These are phyloP conservation scores for Apodemus sylvaticus DNA, from an alignment of 2,113 vertebrate species.

Conservation along the genomic window DNA sequence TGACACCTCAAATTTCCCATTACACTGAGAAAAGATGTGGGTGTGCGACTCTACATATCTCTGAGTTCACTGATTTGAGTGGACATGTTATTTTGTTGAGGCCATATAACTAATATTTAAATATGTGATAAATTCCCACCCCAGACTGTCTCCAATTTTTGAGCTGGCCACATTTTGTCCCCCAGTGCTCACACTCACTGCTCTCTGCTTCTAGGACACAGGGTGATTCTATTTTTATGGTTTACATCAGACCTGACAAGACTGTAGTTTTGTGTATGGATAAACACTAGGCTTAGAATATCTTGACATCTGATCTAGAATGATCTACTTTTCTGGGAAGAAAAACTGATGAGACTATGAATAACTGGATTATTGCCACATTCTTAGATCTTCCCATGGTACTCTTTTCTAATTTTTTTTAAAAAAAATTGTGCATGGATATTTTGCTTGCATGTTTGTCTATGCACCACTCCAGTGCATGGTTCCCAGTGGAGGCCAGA, in stretches of 20 bases:
- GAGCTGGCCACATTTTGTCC: background rate
- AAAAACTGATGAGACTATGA: background rate
- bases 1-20: background rate
- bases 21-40: background rate
- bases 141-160: background rate
- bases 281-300: background rate
- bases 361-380: too few relatives aligned
- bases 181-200: fast-evolving
- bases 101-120: background rate
- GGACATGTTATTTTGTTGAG: background rate
- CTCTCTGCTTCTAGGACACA: background rate
- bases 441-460: background rate
- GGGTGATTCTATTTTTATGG: background rate
- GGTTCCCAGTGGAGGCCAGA: background rate
- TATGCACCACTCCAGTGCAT: background rate
- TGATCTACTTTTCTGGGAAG: background rate
- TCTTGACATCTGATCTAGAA: too few relatives aligned
- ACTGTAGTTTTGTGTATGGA: background rate
- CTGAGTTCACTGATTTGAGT: background rate
- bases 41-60: background rate
- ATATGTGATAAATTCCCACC: background rate
- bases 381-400: background rate
- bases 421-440: background rate
- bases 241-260: background rate
- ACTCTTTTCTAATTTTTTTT: background rate